A percentile compares a stretch with the other conserved stretches of the same genome.
Evolutionary conservation across 2,888 invertebrate species (phyloP).

Genomic region (Rhagonycha lutea): DNA sequence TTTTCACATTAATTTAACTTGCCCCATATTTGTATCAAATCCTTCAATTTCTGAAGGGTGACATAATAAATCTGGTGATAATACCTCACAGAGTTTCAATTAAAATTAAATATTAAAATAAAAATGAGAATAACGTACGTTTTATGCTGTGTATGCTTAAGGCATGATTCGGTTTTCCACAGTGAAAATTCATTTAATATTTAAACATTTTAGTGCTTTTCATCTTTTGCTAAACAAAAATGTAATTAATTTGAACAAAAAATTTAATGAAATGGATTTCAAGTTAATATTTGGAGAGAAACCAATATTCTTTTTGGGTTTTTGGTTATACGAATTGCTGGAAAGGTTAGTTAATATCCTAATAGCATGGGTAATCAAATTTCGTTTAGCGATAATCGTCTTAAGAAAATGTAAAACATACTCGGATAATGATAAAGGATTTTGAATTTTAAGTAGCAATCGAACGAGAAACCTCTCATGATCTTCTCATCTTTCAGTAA

Average conservation of each 20-base stretch:
- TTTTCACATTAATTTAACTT: background rate
- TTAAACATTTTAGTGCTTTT: background rate
- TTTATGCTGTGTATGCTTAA: background rate
- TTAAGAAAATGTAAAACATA: background rate
- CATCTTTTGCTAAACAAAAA: background rate
- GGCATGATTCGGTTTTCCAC: background rate
- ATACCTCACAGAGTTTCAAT: background rate
- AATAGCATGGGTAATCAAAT: background rate
- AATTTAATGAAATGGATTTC: background rate
- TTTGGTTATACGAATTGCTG: background rate
- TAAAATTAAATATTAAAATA: background rate
- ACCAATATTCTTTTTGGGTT: background rate
- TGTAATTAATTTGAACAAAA: background rate
- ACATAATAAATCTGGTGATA: background rate
- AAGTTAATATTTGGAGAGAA: background rate
- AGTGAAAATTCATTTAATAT: background rate
- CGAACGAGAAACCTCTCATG: background rate
- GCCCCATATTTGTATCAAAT: background rate
- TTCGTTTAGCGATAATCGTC: background rate
- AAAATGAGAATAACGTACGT: background rate
- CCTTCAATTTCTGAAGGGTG: background rate
- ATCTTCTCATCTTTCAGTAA: background rate
- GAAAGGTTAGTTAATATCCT: background rate
- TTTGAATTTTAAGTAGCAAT: slow-evolving; percentile 1
- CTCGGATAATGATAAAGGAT: background rate